Percentiles rank a stretch among this genome's conserved stretches.
Evolutionary conservation across 2,888 invertebrate species (phyloP).

Genomic region (Microctonus aethiopoides): DNA sequence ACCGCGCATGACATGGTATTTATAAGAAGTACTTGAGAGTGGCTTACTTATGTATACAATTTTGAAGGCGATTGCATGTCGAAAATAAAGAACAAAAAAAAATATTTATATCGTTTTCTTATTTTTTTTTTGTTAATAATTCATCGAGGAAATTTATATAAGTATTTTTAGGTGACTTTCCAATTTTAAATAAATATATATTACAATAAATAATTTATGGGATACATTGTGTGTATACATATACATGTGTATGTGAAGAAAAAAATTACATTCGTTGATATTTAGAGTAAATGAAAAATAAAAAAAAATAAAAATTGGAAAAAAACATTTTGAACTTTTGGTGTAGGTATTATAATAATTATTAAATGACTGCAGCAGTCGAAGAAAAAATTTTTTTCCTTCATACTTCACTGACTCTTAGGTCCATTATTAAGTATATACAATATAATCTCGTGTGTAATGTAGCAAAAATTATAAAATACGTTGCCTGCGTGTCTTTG

Average conservation of each 20-base stretch:
- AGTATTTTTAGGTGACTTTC: not conserved
- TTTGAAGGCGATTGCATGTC: not conserved
- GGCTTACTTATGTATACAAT: not conserved
- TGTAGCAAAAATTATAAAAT: not conserved
- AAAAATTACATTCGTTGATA: no score
- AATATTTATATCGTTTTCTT: not conserved
- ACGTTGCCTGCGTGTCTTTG: not conserved
- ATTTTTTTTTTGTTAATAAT: not conserved
- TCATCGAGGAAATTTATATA: not conserved
- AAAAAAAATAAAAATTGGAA: no score
- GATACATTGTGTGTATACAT: no score
- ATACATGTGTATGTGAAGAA: no score
- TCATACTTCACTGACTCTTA: no score
- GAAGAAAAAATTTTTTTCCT: no score
- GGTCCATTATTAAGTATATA: not conserved
- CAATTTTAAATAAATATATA: not conserved
- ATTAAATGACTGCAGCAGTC: no score
- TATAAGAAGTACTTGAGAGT: slow-evolving; percentile 1
- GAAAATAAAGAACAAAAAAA: not conserved
- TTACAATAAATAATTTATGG: no score
- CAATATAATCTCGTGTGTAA: not conserved
- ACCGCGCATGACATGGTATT: slow-evolving; percentile 2
- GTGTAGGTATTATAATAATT: no score
- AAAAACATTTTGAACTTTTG: no score
- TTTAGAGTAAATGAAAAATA: no score